These are phyloP conservation scores for Anseranas semipalmata DNA, from an alignment of 2,113 vertebrate genomes.

Conservation along the genomic window DNA sequence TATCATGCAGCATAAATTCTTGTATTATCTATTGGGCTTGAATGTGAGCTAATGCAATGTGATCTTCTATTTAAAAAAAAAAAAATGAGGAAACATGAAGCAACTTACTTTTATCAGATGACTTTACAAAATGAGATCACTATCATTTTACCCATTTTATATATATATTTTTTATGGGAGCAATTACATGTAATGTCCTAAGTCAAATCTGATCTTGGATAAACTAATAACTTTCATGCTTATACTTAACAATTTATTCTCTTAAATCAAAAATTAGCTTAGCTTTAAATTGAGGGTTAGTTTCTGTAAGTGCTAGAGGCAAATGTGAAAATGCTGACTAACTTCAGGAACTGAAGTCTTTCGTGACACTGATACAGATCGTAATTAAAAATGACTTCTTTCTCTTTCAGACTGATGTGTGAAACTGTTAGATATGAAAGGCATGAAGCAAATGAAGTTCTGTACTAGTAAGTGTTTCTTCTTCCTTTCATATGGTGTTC, in stretches of 20 bases:
- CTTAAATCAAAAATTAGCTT: not conserved
- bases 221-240: not conserved
- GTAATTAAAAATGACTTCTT: not conserved
- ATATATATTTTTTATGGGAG: not conserved
- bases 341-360: not conserved
- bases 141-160: not conserved
- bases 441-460: slow-evolving; percentile 97
- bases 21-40: not conserved
- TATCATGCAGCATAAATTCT: not conserved
- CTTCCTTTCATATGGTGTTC: not conserved
- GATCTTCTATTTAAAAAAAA: too few species aligned
- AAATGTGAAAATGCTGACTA: not conserved
- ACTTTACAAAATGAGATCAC: not conserved
- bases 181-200: not conserved
- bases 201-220: not conserved
- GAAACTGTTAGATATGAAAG: slow-evolving; percentile 96
- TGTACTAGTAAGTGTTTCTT: slow-evolving; percentile 93
- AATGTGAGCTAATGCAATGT: not conserved
- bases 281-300: not conserved
- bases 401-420: slow-evolving; percentile 92
- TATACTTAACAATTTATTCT: not conserved
- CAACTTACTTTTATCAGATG: not conserved
- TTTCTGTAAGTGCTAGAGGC: not conserved
- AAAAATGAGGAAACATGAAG: too few species aligned
- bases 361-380: not conserved